A percentile compares a stretch with the other conserved stretches of the same genome.
phyloP scores from a whole-genome alignment of 2,113 vertebrate species.

The Thinocorus orbignyianus region DNA sequence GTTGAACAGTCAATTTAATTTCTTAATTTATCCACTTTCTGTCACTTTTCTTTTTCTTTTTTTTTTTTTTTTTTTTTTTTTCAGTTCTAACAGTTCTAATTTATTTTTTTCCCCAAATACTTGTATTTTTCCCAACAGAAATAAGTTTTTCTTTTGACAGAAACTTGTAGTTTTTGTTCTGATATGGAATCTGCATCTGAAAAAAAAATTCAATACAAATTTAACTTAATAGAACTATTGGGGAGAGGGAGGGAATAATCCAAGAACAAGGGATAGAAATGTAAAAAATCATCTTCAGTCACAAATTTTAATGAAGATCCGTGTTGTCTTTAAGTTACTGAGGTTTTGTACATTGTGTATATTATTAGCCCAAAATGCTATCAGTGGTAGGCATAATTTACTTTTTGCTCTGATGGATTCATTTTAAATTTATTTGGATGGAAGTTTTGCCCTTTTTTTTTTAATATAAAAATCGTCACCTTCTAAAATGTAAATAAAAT shows the following conservation, averaged over 20 bases:
- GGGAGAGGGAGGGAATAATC: not conserved
- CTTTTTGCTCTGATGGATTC: not conserved
- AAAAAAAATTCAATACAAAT: not conserved
- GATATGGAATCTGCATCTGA: not conserved
- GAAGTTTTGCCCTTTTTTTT: not conserved
- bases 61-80: rapidly evolving
- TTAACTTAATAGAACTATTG: not conserved
- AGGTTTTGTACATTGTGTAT: not conserved
- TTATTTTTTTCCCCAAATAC: not conserved
- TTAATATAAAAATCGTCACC: not conserved
- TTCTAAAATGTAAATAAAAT: not conserved
- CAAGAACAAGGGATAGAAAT: not conserved
- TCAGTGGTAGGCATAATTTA: not conserved
- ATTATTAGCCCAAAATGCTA: not conserved
- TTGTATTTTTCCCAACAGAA: not conserved
- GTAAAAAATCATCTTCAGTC: not conserved
- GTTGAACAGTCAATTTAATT: not conserved
- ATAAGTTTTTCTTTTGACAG: not conserved
- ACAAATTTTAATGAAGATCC: not conserved
- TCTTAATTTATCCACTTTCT: not conserved
- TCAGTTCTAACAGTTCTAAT: not conserved
- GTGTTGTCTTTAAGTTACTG: not conserved
- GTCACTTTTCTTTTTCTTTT: not conserved
- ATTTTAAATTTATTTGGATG: not conserved
- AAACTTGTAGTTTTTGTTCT: not conserved